Evolutionary conservation across 2,113 vertebrate genomes (phyloP).

Genomic region (Hassar affinis): DNA sequence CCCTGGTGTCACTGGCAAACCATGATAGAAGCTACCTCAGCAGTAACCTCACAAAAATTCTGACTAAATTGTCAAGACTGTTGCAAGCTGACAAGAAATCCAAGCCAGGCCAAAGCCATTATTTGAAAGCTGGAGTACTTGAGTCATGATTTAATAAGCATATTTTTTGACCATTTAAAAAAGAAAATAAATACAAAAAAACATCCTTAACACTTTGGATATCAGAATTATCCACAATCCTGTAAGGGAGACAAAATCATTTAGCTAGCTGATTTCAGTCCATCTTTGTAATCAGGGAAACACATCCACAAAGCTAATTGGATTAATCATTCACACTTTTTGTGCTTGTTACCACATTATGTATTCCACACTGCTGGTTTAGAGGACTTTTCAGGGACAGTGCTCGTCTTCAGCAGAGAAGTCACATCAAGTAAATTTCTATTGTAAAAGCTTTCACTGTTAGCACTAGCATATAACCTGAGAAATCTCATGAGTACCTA

Average conservation of each 20-base stretch:
- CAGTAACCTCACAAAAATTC: constrained; percentile 24
- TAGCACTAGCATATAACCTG: constrained; percentile 11
- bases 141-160: background rate
- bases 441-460: constrained; percentile 5
- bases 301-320: constrained; percentile 65
- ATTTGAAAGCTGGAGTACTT: background rate
- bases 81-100: constrained; percentile 13
- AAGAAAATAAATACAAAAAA: background rate
- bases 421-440: constrained; percentile 19
- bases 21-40: constrained; percentile 24
- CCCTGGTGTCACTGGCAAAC: constrained; percentile 26
- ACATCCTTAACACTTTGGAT: background rate
- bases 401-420: constrained; percentile 31
- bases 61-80: constrained; percentile 9
- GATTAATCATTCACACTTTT: constrained; percentile 65
- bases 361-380: constrained; percentile 50
- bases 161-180: background rate
- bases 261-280: constrained; percentile 65
- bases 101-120: constrained; percentile 34
- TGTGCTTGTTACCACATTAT: constrained; percentile 62
- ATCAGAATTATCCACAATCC: background rate
- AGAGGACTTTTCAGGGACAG: constrained; percentile 42
- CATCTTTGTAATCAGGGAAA: constrained; percentile 63
- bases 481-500: background rate
- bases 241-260: constrained; percentile 44